Evolutionary conservation across 2,797 vertebrate species (phyloP).

Genomic region (Cetoscarus ocellatus): DNA sequence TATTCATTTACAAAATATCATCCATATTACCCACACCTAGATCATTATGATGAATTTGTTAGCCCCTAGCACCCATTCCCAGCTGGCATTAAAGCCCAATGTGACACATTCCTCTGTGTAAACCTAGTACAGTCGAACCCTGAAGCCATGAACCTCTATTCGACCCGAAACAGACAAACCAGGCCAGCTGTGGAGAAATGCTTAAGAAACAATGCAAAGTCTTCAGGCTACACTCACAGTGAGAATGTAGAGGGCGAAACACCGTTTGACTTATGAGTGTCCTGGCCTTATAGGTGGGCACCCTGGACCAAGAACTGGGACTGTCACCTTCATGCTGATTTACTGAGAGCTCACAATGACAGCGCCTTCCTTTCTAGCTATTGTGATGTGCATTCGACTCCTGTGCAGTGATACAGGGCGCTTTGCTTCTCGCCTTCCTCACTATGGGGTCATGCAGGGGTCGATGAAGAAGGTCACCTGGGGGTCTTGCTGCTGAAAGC

Average conservation of each 20-base stretch:
- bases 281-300: constrained; percentile 56
- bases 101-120: constrained; percentile 69
- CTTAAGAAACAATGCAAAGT: constrained; percentile 70
- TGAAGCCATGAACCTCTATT: constrained; percentile 69
- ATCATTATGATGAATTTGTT: constrained; percentile 42
- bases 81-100: constrained; percentile 57
- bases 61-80: constrained; percentile 43
- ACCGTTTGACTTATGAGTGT: constrained; percentile 67
- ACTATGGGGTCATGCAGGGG: constrained; percentile 79
- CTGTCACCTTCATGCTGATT: constrained; percentile 73
- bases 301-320: constrained; percentile 49
- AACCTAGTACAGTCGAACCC: constrained; percentile 65
- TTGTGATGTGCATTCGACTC: constrained; percentile 76
- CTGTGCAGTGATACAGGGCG: constrained; percentile 65
- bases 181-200: constrained; percentile 66
- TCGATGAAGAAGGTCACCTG: constrained; percentile 79
- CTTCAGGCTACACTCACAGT: constrained; percentile 67
- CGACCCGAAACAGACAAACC: constrained; percentile 69
- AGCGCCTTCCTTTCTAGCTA: constrained; percentile 67
- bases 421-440: constrained; percentile 71
- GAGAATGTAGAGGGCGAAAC: constrained; percentile 55
- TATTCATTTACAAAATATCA: too few species aligned
- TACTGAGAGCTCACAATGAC: constrained; percentile 72
- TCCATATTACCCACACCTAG: too few species aligned
- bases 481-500: constrained; percentile 84